Evolutionary conservation across 2,888 invertebrate genomes (phyloP).

Genomic region (Hydropsyche betteni): DNA sequence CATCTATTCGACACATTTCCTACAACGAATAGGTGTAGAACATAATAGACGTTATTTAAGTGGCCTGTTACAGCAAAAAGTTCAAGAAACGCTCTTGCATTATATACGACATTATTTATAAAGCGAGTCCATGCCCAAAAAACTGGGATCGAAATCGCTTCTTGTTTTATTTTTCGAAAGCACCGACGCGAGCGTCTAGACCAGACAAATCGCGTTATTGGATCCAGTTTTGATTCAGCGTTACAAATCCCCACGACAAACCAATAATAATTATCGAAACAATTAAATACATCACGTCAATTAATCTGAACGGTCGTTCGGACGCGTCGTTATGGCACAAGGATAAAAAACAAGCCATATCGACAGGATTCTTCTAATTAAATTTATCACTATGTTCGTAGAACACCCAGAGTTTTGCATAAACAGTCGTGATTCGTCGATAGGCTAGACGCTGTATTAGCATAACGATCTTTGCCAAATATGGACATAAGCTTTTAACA

Average conservation of each 20-base stretch:
- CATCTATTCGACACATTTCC: too few species aligned
- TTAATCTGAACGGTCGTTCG: conserved; percentile 10
- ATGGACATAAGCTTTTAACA: conserved; percentile 40
- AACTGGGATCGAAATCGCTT: too few species aligned
- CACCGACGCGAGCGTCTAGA: too few species aligned
- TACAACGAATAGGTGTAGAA: too few species aligned
- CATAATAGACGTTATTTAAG: too few species aligned
- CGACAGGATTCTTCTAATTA: conserved; percentile 23
- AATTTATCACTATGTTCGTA: conserved; percentile 16
- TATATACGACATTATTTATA: too few species aligned
- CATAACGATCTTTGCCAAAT: conserved; percentile 37
- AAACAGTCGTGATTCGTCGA: conserved; percentile 31
- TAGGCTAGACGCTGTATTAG: conserved; percentile 24
- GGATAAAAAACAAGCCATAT: neutral
- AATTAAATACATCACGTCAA: conserved; percentile 19
- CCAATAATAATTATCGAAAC: conserved; percentile 19
- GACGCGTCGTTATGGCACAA: neutral
- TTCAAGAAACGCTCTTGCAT: too few species aligned
- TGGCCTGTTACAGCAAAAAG: too few species aligned
- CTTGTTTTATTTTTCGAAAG: too few species aligned
- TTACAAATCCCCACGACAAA: neutral
- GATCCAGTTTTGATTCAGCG: too few species aligned
- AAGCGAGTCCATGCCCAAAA: too few species aligned
- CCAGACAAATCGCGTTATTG: too few species aligned
- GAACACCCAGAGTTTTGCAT: conserved; percentile 32